phyloP scores from a whole-genome alignment of 2,797 vertebrate genomes.

The Borostomias antarcticus region DNA sequence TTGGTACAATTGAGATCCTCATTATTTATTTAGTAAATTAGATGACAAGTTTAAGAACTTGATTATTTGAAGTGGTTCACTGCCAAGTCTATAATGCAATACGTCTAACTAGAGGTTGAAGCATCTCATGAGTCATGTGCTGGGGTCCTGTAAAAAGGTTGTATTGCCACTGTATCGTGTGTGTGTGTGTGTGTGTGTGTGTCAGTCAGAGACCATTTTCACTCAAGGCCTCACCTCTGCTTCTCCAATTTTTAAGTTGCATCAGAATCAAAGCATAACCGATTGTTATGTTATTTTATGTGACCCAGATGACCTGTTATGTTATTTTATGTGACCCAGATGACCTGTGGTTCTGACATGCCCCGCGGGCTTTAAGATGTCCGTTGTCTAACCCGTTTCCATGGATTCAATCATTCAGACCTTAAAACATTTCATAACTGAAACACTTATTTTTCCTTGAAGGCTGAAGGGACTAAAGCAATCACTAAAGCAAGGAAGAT shows the following conservation, averaged over 20 bases:
- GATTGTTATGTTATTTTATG: constrained; percentile 35
- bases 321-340: constrained; percentile 57
- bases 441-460: constrained; percentile 51
- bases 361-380: constrained; percentile 53
- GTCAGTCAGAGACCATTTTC: constrained; percentile 61
- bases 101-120: constrained; percentile 77
- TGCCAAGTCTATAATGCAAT: constrained; percentile 95
- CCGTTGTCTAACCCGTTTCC: constrained; percentile 37
- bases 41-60: constrained; percentile 80
- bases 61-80: constrained; percentile 99
- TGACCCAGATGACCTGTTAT: constrained; percentile 46
- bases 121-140: constrained; percentile 76
- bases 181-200: constrained; percentile 70
- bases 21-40: constrained; percentile 96
- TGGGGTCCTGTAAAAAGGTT: constrained; percentile 57
- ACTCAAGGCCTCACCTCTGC: constrained; percentile 67
- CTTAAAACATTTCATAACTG: constrained; percentile 59
- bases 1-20: constrained; percentile 97
- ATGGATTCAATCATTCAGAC: constrained; percentile 40
- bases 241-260: constrained; percentile 63
- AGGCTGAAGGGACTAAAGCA: constrained; percentile 59
- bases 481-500: constrained; percentile 56
- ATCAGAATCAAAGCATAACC: constrained; percentile 64
- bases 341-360: constrained; percentile 62
- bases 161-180: constrained; percentile 71